These are phyloP conservation scores for Eupithecia centaureata DNA, from an alignment of 2,888 invertebrate species.

Conservation along the genomic window DNA sequence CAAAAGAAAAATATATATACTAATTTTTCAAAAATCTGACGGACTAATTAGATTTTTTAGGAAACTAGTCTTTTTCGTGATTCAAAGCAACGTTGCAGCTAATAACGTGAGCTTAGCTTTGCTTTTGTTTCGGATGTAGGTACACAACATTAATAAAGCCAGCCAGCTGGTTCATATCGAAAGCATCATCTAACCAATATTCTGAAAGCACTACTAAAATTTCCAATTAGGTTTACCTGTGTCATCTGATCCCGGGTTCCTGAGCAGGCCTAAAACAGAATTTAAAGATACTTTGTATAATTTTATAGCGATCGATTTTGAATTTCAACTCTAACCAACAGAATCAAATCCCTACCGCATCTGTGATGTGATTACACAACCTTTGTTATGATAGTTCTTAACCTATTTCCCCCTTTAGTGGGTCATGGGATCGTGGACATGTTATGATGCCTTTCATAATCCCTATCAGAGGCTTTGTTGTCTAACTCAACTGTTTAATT, in stretches of 20 bases:
- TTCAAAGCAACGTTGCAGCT: neutral
- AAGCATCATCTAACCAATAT: slow-evolving; percentile 46
- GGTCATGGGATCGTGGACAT: neutral
- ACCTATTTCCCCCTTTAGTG: neutral
- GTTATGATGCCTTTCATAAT: neutral
- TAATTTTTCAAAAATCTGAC: too few species aligned
- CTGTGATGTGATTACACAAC: neutral
- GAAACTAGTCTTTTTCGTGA: too few species aligned
- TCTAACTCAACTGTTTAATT: too few species aligned
- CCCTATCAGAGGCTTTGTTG: too few species aligned
- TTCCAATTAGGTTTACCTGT: slow-evolving; percentile 65
- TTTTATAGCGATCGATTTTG: slow-evolving; percentile 60
- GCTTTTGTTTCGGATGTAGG: neutral
- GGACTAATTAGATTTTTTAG: too few species aligned
- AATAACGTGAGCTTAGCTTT: neutral
- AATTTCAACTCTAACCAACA: slow-evolving; percentile 50
- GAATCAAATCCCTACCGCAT: neutral
- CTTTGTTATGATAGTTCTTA: neutral
- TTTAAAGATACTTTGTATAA: slow-evolving; percentile 72
- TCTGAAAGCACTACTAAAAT: slow-evolving; percentile 52
- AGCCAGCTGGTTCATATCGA: slow-evolving; percentile 31
- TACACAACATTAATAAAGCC: neutral
- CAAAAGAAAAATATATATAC: too few species aligned
- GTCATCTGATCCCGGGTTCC: slow-evolving; percentile 70
- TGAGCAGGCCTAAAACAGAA: slow-evolving; percentile 79